phyloP scores from a whole-genome alignment of 2,113 vertebrate species.

The Hypomesus transpacificus region DNA sequence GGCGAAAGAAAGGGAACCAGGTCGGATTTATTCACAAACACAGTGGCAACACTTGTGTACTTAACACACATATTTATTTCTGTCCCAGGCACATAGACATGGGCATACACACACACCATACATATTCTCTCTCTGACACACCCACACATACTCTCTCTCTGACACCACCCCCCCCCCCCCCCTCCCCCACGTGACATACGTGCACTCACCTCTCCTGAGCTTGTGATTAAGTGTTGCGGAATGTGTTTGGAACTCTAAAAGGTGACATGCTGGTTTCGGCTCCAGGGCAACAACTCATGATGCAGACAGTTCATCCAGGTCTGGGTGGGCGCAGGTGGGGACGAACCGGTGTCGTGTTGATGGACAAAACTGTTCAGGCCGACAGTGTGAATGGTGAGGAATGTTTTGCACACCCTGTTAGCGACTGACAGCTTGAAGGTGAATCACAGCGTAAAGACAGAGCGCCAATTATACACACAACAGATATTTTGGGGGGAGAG shows the following conservation, averaged over 20 bases:
- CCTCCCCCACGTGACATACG: slow-evolving; percentile 1
- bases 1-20: background rate
- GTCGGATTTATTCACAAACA: background rate
- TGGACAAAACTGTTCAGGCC: no score
- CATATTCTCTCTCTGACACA: background rate
- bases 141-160: no score
- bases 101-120: background rate
- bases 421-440: no score
- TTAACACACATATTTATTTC: background rate
- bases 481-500: no score
- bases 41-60: background rate
- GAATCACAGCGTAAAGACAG: no score
- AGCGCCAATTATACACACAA: no score
- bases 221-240: slow-evolving; percentile 37
- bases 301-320: slow-evolving; percentile 28
- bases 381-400: no score
- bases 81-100: background rate
- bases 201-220: slow-evolving; percentile 2
- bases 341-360: background rate
- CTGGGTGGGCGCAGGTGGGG: slow-evolving; percentile 18
- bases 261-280: slow-evolving; percentile 29
- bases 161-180: slow-evolving; percentile 1
- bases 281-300: background rate
- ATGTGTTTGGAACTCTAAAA: slow-evolving; percentile 41
- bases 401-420: no score